These are phyloP conservation scores for Sebastiscus tertius DNA, from an alignment of 2,797 vertebrate species.

Conservation along the genomic window DNA sequence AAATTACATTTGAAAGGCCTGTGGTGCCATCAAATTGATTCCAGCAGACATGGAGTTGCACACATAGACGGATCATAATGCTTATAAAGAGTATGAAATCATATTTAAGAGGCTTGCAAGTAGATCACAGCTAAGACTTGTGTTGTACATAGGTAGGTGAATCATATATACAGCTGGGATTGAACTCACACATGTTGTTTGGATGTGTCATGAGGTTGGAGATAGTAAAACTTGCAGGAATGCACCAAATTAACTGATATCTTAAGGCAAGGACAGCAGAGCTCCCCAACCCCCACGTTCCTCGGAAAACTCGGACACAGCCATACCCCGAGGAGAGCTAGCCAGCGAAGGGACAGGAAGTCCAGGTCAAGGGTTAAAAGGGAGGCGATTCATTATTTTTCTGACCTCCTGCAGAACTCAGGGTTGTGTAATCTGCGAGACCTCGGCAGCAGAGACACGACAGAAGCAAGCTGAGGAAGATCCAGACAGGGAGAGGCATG, in stretches of 20 bases:
- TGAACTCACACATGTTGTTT: neutral
- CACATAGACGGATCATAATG: neutral
- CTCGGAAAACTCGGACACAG: neutral
- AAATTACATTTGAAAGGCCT: slow-evolving; percentile 8
- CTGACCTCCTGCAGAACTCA: slow-evolving; percentile 27
- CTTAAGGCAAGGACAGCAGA: slow-evolving; percentile 9
- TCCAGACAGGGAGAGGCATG: neutral
- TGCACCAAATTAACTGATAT: slow-evolving; percentile 5
- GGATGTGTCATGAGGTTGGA: neutral
- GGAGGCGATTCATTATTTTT: slow-evolving; percentile 50
- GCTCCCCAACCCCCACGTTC: slow-evolving; percentile 7
- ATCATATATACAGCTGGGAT: neutral
- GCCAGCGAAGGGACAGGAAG: slow-evolving; percentile 66
- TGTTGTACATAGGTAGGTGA: neutral
- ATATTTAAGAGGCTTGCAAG: neutral
- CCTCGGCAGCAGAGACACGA: neutral
- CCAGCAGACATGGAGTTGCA: neutral
- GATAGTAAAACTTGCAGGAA: slow-evolving; percentile 5
- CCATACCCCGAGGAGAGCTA: slow-evolving; percentile 4
- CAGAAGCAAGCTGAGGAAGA: slow-evolving; percentile 11
- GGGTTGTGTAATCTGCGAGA: slow-evolving; percentile 14
- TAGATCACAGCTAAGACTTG: neutral
- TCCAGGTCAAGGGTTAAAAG: slow-evolving; percentile 63
- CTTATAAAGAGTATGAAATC: neutral
- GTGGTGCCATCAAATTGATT: neutral